Evolutionary conservation across 1,140 invertebrate genomes (phyloP).

Genomic region (Drosophila carrolli): DNA sequence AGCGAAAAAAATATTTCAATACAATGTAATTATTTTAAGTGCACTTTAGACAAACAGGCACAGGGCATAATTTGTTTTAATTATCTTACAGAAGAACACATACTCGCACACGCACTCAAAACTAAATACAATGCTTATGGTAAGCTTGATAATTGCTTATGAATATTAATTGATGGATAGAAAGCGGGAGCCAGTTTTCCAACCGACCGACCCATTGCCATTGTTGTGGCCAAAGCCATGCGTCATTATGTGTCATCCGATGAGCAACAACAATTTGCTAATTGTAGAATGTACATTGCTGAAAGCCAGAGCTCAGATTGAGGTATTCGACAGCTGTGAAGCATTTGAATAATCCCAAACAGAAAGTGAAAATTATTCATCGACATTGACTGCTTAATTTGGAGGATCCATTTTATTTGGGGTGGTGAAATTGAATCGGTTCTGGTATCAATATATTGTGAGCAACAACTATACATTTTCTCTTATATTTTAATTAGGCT

Average conservation of each 20-base stretch:
- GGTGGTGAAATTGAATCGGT: neutral
- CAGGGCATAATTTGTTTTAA: slow-evolving; percentile 77
- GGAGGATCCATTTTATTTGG: neutral
- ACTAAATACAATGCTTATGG: slow-evolving; percentile 28
- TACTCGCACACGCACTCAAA: slow-evolving; percentile 6
- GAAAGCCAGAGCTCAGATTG: slow-evolving; percentile 1
- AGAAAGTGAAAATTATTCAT: slow-evolving; percentile 2
- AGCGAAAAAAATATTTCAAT: neutral
- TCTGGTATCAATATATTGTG: too few species aligned
- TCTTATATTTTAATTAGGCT: too few species aligned
- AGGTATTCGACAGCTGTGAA: slow-evolving; percentile 8
- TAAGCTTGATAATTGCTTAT: slow-evolving; percentile 53
- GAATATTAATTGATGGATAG: slow-evolving; percentile 74
- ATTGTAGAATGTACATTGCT: slow-evolving; percentile 12
- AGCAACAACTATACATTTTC: too few species aligned
- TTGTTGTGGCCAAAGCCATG: slow-evolving; percentile 16
- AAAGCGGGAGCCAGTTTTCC: slow-evolving; percentile 35
- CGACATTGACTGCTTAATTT: neutral
- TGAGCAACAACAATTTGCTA: slow-evolving; percentile 10
- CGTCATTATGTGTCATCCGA: slow-evolving; percentile 67
- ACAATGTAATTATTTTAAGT: neutral
- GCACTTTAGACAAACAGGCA: slow-evolving; percentile 45
- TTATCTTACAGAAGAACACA: slow-evolving; percentile 45
- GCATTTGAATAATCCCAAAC: slow-evolving; percentile 3
- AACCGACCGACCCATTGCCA: slow-evolving; percentile 10